phyloP scores from a whole-genome alignment of 2,888 invertebrate species.

The Serripes groenlandicus region DNA sequence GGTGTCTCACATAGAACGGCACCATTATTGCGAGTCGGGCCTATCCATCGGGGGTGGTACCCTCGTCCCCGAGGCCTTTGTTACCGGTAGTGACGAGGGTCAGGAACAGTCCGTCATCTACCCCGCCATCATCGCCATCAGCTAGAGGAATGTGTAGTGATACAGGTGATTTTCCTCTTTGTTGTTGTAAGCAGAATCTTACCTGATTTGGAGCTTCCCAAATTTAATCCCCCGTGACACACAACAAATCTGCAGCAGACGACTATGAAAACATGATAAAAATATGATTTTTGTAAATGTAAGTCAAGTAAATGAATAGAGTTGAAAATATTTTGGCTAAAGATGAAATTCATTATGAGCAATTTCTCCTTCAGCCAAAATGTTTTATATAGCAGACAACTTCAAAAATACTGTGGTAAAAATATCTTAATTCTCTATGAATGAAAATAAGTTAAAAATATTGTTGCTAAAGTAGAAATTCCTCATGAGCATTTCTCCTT shows the following conservation, averaged over 20 bases:
- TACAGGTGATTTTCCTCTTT: slow-evolving; percentile 34
- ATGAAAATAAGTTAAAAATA: no score
- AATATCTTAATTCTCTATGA: no score
- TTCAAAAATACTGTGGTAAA: no score
- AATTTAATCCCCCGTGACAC: no score
- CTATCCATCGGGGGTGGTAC: slow-evolving; percentile 54
- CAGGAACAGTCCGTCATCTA: slow-evolving; percentile 14
- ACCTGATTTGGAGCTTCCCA: no score
- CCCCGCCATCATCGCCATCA: slow-evolving; percentile 25
- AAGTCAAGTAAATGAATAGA: neutral
- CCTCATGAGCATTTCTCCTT: no score
- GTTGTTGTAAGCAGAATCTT: no score
- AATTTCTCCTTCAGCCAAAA: neutral
- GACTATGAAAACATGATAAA: no score
- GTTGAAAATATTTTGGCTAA: neutral
- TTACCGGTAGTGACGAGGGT: slow-evolving; percentile 47
- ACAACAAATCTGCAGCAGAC: no score
- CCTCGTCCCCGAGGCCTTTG: slow-evolving; percentile 57
- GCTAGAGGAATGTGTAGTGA: slow-evolving; percentile 64
- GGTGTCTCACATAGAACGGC: slow-evolving; percentile 18
- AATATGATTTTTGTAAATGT: no score
- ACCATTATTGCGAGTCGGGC: slow-evolving; percentile 60
- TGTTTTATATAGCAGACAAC: neutral
- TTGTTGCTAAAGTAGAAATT: no score
- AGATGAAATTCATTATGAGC: neutral